A percentile compares a stretch with the other conserved stretches of the same genome.
Evolutionary conservation across 2,888 invertebrate species (phyloP).

Genomic region (Prostheceraeus crozeri): DNA sequence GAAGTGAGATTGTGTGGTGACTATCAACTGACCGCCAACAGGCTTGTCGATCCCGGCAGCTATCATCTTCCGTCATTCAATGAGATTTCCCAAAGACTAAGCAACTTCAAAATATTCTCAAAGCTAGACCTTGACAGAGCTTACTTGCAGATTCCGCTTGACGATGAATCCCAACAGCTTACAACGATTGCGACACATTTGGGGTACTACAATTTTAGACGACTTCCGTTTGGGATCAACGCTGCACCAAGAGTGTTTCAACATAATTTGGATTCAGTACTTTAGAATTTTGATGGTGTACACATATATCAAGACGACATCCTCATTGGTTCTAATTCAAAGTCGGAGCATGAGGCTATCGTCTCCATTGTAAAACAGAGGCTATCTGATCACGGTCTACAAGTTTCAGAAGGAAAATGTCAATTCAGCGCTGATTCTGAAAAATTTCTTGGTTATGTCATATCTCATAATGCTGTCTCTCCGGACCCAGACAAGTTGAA

Average conservation of each 20-base stretch:
- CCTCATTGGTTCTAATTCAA: neutral
- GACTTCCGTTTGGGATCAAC: neutral
- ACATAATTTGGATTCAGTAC: neutral
- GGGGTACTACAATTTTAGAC: neutral
- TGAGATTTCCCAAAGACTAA: neutral
- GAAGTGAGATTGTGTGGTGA: neutral
- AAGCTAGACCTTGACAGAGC: neutral
- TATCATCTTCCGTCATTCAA: neutral
- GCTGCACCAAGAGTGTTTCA: neutral
- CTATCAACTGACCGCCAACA: constrained; percentile 6
- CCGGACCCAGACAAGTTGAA: neutral
- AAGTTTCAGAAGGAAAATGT: neutral
- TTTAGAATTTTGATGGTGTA: neutral
- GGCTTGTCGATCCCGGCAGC: neutral
- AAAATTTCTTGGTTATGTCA: neutral
- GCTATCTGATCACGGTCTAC: neutral
- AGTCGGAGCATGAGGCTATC: neutral
- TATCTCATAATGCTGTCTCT: neutral
- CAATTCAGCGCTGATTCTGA: neutral
- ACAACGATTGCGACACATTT: constrained; percentile 11
- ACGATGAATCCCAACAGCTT: neutral
- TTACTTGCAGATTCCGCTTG: neutral
- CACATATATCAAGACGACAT: constrained; percentile 10
- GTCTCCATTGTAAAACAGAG: neutral
- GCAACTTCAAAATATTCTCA: constrained; percentile 9